Evolutionary conservation across 2,888 invertebrate genomes (phyloP).

Genomic region (Tineola bisselliella): DNA sequence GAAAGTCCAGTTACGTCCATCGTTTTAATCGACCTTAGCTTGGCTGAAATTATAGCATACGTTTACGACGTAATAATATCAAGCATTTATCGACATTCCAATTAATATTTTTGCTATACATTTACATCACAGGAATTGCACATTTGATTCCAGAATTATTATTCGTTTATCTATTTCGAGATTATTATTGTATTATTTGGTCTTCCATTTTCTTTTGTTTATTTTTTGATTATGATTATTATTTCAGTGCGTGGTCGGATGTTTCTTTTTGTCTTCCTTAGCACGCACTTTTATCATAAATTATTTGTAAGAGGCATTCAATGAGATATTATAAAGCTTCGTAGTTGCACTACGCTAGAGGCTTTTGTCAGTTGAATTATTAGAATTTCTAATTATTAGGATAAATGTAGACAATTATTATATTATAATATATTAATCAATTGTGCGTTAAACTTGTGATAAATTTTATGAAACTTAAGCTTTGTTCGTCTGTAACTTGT

Average conservation of each 20-base stretch:
- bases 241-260: neutral
- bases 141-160: neutral
- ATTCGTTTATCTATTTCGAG: neutral
- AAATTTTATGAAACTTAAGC: neutral
- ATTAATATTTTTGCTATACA: neutral
- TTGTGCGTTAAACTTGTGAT: constrained; percentile 11
- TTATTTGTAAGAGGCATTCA: neutral
- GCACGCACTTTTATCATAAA: neutral
- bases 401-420: neutral
- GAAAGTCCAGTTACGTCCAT: neutral
- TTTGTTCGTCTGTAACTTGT: constrained; percentile 7
- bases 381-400: neutral
- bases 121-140: neutral
- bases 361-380: constrained; percentile 3
- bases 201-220: neutral
- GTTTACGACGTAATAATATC: neutral
- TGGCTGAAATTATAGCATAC: neutral
- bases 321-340: neutral
- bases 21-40: neutral
- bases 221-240: neutral
- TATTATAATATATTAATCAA: neutral
- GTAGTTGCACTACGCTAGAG: neutral
- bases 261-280: neutral
- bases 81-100: neutral
- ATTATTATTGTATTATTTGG: neutral